Percentiles rank a stretch among this genome's conserved stretches.
Conservation (phyloP, 2,113 vertebrate genomes). For the Caloenas nicobarica region DNA sequence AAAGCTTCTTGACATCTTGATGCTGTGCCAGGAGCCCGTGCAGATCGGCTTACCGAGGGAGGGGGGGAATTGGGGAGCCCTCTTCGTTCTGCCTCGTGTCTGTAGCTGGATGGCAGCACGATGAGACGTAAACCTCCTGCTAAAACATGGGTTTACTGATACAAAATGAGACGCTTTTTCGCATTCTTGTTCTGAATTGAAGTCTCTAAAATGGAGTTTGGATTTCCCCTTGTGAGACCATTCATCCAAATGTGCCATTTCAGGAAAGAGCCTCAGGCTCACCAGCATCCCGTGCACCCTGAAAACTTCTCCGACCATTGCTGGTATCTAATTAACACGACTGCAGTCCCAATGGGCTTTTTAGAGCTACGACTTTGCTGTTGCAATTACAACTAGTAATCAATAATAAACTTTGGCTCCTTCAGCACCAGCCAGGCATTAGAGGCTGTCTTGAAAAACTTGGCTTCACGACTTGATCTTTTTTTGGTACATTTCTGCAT, state of each 20-base stretch:
- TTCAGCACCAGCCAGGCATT: neutral
- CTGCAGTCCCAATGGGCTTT: accelerated
- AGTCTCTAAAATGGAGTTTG: neutral
- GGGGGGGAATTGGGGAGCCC: neutral
- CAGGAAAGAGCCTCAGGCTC: neutral
- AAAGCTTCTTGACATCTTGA: neutral
- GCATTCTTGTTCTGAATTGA: neutral
- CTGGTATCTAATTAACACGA: neutral
- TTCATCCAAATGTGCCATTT: neutral
- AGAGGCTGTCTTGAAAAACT: neutral
- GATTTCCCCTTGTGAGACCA: neutral
- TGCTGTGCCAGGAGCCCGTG: neutral
- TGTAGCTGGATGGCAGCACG: neutral
- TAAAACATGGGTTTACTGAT: neutral
- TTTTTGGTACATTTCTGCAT: neutral
- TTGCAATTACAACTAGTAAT: neutral
- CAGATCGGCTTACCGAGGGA: neutral
- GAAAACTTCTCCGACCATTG: neutral
- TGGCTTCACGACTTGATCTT: neutral
- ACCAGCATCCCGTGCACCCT: neutral
- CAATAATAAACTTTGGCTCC: neutral
- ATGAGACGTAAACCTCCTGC: neutral
- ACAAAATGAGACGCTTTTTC: neutral
- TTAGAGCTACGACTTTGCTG: neutral
- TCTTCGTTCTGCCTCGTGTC: accelerated